Conservation (phyloP, 2,888 invertebrate species). For the Therioaphis trifolii region DNA sequence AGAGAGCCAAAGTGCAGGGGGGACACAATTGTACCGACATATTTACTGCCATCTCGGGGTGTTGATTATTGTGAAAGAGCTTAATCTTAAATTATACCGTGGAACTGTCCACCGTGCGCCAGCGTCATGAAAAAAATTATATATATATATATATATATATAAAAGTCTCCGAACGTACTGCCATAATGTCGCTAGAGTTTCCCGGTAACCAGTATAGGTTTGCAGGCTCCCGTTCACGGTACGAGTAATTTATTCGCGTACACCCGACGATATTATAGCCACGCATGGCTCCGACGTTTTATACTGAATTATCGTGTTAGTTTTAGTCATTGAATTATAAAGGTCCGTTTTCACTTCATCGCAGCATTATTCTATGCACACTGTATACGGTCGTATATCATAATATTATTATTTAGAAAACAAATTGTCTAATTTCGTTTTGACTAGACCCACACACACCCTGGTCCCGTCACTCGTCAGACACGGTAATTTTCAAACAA, state of each 20-base stretch:
- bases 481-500: no score
- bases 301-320: constrained; percentile 47
- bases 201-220: neutral
- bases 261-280: neutral
- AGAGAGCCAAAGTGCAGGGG: constrained; percentile 29
- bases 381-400: neutral
- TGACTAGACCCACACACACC: no score
- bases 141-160: no score
- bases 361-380: neutral
- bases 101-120: neutral
- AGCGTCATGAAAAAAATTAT: no score
- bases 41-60: constrained; percentile 22
- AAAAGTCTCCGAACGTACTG: neutral
- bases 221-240: no score
- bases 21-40: constrained; percentile 4
- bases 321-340: constrained; percentile 50
- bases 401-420: neutral
- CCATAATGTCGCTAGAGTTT: neutral
- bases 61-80: constrained; percentile 29
- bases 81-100: constrained; percentile 22
- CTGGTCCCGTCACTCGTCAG: no score
- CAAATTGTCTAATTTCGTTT: neutral
- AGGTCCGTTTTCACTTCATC: constrained; percentile 19
- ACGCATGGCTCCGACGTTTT: constrained; percentile 47
- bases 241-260: constrained; percentile 27